These are phyloP conservation scores for Bruchidius siliquastri DNA, from an alignment of 2,888 invertebrate species.

Conservation along the genomic window DNA sequence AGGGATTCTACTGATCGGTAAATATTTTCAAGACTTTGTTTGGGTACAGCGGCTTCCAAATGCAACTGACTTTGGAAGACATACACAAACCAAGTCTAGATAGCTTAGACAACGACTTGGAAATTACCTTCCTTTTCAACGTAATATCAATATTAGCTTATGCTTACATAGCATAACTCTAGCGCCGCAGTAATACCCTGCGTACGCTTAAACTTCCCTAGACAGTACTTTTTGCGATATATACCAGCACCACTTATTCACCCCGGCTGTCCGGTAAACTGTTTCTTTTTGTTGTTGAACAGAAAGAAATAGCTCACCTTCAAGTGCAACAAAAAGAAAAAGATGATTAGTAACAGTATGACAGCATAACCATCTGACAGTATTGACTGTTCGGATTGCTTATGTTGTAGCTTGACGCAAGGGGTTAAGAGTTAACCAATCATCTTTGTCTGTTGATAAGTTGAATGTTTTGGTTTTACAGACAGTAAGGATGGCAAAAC, in stretches of 20 bases:
- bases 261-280: neutral
- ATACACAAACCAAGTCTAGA: neutral
- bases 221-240: neutral
- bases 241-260: neutral
- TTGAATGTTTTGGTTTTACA: constrained; percentile 50
- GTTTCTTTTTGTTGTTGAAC: neutral
- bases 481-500: constrained; percentile 92
- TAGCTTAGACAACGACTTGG: constrained; percentile 36
- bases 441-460: neutral
- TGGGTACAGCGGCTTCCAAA: neutral
- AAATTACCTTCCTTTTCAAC: constrained; percentile 52
- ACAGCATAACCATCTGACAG: neutral
- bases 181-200: constrained; percentile 42
- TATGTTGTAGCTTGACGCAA: neutral
- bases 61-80: neutral
- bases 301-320: neutral
- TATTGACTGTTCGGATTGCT: neutral
- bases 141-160: constrained; percentile 13
- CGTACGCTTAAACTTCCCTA: constrained; percentile 10
- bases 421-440: neutral
- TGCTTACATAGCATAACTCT: constrained; percentile 27
- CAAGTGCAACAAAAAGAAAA: neutral
- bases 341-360: neutral
- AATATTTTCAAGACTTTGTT: constrained; percentile 35
- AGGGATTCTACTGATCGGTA: constrained; percentile 40